Evolutionary conservation across 2,797 vertebrate species (phyloP), one percentile per base, ranked within the genome.

Genomic region (Poecile montanus): DNA sequence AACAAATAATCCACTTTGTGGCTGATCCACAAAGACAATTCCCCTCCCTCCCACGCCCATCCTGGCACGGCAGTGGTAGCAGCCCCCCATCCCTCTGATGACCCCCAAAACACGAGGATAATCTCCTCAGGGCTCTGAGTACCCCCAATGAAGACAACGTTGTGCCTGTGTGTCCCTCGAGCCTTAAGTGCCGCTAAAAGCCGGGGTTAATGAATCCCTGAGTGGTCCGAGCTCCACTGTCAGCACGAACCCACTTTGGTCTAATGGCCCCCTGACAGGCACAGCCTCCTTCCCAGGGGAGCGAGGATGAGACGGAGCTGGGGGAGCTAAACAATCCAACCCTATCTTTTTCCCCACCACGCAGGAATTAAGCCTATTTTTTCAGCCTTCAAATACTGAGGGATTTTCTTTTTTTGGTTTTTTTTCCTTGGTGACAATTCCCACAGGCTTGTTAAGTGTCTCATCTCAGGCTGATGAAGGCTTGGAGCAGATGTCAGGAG

Each of bases 321-420:
- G 71, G 30, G 26, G 42, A 91, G 77, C 76, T 47, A 45, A 92
- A 82, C 68, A 80, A 85, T 61, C 44, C 57, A 95, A 88, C 70
- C 25, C 50, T 26, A 32, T 68, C 92, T 71, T 93, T 66, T 51
- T 6, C 23, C 23, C 58, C 51, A n/a, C 54, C 2, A 1, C 34
- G 9, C 27, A 68, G 54, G 91, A 96, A 97, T 96, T 90, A 96
- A 93, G 70, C 54, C 82, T 75, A 96, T 97, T 97, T 97, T 93
- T 91, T 91, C 88, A 91, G 89, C 57, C 72, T 96, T 91, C 20
- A 47, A 72, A 97, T 77, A 94, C 36, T 27, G 9, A n/a, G 47
- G 58, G 79, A 62, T 89, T 95, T 85, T 84, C 53, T 73, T 78
- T 53, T 60, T 23, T 57, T n/a, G 14, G 6, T 48, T 9, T 51